phyloP scores from a whole-genome alignment of 53 echinoderm and acorn worm genomes.

The Holothuria scabra region DNA sequence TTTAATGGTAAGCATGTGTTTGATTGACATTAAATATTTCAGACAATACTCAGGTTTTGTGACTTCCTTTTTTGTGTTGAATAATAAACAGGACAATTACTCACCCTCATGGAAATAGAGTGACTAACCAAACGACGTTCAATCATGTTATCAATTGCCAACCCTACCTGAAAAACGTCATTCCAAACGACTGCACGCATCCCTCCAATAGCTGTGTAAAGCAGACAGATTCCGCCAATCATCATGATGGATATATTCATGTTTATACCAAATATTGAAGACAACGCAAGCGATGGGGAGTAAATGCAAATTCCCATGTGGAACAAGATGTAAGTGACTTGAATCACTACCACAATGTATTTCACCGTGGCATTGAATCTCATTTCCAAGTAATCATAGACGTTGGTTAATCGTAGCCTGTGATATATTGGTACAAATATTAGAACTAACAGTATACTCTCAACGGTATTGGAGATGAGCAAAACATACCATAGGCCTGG shows the following conservation, averaged over 20 bases:
- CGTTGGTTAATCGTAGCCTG: not conserved
- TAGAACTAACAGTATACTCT: not conserved
- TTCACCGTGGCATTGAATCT: not conserved
- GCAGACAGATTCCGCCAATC: not conserved
- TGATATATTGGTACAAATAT: not conserved
- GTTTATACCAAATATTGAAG: not conserved
- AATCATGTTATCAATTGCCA: no score
- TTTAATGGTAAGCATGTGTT: no score
- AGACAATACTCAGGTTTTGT: no score
- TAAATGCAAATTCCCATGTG: not conserved
- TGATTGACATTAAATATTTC: no score
- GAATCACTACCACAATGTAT: not conserved
- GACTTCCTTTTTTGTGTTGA: no score
- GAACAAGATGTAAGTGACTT: not conserved
- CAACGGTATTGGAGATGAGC: not conserved
- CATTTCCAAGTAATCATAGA: not conserved
- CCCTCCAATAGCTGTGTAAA: not conserved
- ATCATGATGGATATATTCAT: not conserved
- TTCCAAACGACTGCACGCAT: not conserved
- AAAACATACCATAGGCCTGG: not conserved
- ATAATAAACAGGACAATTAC: no score
- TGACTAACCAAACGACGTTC: no score
- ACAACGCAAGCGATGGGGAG: not conserved
- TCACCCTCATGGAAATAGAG: no score
- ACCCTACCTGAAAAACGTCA: slow-evolving; percentile 11